Evolutionary conservation across 2,888 invertebrate species (phyloP), one percentile per base, ranked within the genome.

Genomic region (Troides aeacus): DNA sequence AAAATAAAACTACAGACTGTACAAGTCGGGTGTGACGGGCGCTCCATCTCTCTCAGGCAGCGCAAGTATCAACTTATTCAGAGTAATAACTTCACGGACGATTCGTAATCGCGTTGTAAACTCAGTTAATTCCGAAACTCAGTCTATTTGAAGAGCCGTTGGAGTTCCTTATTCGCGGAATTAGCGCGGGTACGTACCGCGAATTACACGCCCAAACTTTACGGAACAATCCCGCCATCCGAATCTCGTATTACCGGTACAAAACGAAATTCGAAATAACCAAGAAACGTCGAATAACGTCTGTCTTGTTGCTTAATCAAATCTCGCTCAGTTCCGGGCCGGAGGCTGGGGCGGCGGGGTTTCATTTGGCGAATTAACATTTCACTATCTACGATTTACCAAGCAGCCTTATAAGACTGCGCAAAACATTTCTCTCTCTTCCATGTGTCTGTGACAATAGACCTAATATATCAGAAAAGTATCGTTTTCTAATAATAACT

Each of bases 291-390:
- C 30, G 30, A 30, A 84, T 88, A 85, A 88, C 85, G 85, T 87
- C 85, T 85, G 86, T 78, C 81, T 81, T 86, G 84, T 84, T 85
- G 84, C 84, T 87, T 90, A 90, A 91, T 91, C 91, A 90, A 90
- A 90, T 90, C 86, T 86, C 81, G 82, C 85, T 86, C 85, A 84
- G 66, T 60, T 60, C 50, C n/a, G 24, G 66, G 12, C 36, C 6
- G 57, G 50, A 53, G 64, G n/a, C 36, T 23, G 46, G 7, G 57
- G 68, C 77, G 77, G 74, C 79, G 76, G 76, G 80, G 85, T 88
- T 90, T 89, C 84, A 89, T 90, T 90, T 85, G 76, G 81, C 79
- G 79, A 87, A 89, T 88, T 88, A 90, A 87, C 87, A 84, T 88
- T 87, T 87, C 84, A 86, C 86, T 87, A 89, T 86, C 84, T 81